These are phyloP conservation scores for Gymnogyps californianus DNA, from an alignment of 2,113 vertebrate genomes.

Conservation along the genomic window DNA sequence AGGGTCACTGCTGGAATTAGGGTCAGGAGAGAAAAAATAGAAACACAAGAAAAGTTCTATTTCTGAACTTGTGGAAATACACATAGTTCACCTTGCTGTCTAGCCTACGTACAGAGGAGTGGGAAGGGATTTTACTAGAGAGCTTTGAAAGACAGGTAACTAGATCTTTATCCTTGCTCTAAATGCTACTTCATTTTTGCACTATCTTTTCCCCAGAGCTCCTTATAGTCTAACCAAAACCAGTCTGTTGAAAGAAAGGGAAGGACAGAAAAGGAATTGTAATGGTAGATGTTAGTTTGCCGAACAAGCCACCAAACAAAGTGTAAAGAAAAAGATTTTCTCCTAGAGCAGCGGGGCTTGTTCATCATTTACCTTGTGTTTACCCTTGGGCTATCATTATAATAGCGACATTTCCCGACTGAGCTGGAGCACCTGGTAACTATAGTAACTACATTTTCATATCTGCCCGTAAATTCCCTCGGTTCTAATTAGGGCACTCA, in stretches of 20 bases:
- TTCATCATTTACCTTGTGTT: slow-evolving; percentile 43
- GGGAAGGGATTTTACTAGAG: not conserved
- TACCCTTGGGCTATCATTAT: slow-evolving; percentile 52
- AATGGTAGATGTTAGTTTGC: not conserved
- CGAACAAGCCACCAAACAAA: not conserved
- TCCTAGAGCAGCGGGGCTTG: not conserved
- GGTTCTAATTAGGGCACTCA: slow-evolving; percentile 53
- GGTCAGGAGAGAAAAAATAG: not conserved
- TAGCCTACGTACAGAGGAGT: not conserved
- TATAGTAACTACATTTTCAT: slow-evolving; percentile 64
- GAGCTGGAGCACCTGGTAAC: slow-evolving; percentile 56
- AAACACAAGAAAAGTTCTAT: not conserved
- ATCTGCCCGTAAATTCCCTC: slow-evolving; percentile 43
- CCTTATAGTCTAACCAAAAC: not conserved
- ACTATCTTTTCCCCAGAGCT: not conserved
- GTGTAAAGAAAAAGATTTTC: not conserved
- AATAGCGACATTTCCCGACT: slow-evolving; percentile 21
- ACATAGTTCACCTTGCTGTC: not conserved
- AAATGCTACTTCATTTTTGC: not conserved
- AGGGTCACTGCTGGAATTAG: not conserved
- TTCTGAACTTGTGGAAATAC: not conserved
- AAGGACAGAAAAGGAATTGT: not conserved
- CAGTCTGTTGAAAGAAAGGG: not conserved
- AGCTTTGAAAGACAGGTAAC: not conserved
- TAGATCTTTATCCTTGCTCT: not conserved